Evolutionary conservation across 1,140 invertebrate species (phyloP), one percentile per base, ranked within the genome.

Genomic region (Lepeophtheirus salmonis): DNA sequence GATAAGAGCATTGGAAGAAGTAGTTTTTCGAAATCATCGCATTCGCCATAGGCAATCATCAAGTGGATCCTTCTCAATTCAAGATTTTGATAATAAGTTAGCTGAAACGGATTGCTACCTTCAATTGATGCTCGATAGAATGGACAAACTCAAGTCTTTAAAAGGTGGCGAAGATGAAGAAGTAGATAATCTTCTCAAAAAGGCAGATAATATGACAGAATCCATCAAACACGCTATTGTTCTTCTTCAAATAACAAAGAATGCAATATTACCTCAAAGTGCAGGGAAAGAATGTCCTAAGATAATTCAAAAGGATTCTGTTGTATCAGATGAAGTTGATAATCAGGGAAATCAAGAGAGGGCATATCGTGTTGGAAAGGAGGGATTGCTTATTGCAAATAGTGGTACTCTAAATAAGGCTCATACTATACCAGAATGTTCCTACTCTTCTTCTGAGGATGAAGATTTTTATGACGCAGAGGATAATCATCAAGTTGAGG

Each of bases 171-270:
- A 83, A 69, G 74, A 77, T 23, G 74, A 76, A 16, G 79, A 82
- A 61, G 81, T 78, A 68, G 72, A 71, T 63, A 50, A 52, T 14
- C 61, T 67, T 21, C 21, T 64, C 2, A 30, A 50, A 4, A 53
- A 58, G 3, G 49, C 65, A 6, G 74, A 87, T 82, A 79, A 78
- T 63, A 86, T 90, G 80, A 76, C 91, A 70, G 87, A 91, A 74
- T 83, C 86, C 65, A 86, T 97, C 64, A 97, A 97, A 75, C 91
- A 96, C 77, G 86, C 89, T 64, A 96, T 97, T 75, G 89, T 96
- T 60, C 80, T 91, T 66, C 76, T 97, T 66, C 91, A 97, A 80
- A 95, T 96, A 72, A 86, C 89, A 63, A 97, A 97, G 80, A 79
- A 68, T 64, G 41, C 21, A n/a, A 6, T 41, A n/a, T n/a, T n/a